Base-by-base conservation (phyloP, 2,797 vertebrate genomes). In the Onychomys arenicola region DNA sequence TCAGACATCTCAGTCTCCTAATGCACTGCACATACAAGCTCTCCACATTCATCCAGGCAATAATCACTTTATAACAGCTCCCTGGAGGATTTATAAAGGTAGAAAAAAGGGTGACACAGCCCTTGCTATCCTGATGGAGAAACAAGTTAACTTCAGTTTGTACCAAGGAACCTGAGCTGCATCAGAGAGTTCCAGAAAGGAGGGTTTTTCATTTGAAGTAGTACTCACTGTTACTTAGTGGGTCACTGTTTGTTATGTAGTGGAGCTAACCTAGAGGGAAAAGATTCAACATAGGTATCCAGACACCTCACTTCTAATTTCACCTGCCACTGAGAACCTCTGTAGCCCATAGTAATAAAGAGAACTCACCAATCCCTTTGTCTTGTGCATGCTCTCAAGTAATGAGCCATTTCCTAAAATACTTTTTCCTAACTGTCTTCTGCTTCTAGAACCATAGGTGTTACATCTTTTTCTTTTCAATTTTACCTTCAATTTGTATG, bases 391-490 rank as follows among this genome's bases (percentile, higher is more conserved):
- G 77, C 77, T 97, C 52, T 80, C 61, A 92, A 95, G 9, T 93
- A 59, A 52, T 80, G 89, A 89, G 49, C 6, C 34, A 27, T 96
- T 96, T 97, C 37, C 29, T 96, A 90, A 96, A 84, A 19, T 89
- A 77, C 55, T 94, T 97, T 97, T 93, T 96, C 0, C 40, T 89
- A 69, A 71, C 23, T 91, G 77, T 67, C 82, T 85, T 49, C 71
- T 89, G 27, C 57, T 94, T 63, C 94, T 91, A 80, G 40, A 91
- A n/a, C 83, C 25, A 73, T 78, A 3, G 32, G 3, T 90, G 82
- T 81, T 87, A 25, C 17, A 29, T 82, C 19, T 40, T 85, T 83
- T 92, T 91, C 57, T 95, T 63, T 95, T 93, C 91, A 84, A 55
- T 81, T 27, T 81, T 90, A 86, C 17, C 78, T 78, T 95, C 93